phyloP scores from a whole-genome alignment of 2,888 invertebrate genomes.

The Amitus sp. region DNA sequence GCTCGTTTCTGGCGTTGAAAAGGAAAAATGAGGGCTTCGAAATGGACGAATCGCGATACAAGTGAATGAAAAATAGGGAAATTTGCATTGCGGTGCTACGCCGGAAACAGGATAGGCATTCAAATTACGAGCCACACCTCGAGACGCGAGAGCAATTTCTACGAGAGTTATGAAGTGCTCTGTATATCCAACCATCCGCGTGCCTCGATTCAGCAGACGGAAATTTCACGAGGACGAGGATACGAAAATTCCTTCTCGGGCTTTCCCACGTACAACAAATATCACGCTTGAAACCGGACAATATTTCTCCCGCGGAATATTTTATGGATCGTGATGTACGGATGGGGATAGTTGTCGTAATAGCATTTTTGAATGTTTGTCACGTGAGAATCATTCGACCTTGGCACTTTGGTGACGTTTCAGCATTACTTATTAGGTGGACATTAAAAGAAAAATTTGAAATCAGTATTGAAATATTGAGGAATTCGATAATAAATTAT shows the following conservation, averaged over 20 bases:
- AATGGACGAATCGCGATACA: constrained; percentile 21
- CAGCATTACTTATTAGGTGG: no score
- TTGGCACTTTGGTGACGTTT: no score
- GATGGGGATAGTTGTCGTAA: no score
- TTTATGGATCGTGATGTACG: no score
- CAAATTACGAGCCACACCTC: constrained; percentile 20
- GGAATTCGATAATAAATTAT: no score
- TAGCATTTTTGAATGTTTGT: no score
- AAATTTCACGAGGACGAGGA: constrained; percentile 19
- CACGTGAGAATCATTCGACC: no score
- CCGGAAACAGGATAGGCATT: constrained; percentile 21
- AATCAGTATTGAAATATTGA: no score
- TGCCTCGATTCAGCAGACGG: constrained; percentile 19
- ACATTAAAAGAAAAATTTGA: no score
- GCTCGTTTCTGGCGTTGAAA: background rate
- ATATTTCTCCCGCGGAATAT: no score
- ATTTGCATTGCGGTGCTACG: constrained; percentile 19
- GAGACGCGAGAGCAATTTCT: constrained; percentile 21
- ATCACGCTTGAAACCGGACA: no score
- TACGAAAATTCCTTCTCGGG: constrained; percentile 17
- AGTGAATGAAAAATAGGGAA: constrained; percentile 25
- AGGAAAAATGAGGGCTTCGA: constrained; percentile 17
- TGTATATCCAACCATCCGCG: constrained; percentile 16
- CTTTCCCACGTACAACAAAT: constrained; percentile 10
- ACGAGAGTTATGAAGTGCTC: constrained; percentile 19